These are phyloP conservation scores for Acronicta psi DNA, from an alignment of 2,888 invertebrate genomes.

Conservation along the genomic window DNA sequence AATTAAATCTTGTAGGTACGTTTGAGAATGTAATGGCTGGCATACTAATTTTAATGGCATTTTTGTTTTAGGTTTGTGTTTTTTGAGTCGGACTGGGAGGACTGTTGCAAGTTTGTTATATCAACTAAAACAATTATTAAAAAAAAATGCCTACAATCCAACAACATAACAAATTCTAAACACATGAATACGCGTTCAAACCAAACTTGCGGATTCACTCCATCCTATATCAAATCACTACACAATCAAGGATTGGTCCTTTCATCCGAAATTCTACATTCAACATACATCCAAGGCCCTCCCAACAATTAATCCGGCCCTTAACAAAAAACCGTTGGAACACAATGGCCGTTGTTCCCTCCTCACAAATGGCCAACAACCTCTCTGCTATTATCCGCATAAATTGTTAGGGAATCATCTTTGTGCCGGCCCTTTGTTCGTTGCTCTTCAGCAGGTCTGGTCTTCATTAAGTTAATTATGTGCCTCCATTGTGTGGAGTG, in stretches of 20 bases:
- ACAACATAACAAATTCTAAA: constrained; percentile 2
- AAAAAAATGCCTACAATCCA: neutral
- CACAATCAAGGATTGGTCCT: constrained; percentile 41
- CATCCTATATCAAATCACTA: constrained; percentile 43
- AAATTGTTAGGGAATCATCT: constrained; percentile 67
- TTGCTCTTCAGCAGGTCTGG: constrained; percentile 59
- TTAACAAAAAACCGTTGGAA: constrained; percentile 60
- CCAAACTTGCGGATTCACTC: constrained; percentile 23
- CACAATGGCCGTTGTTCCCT: constrained; percentile 59
- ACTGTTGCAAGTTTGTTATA: too few species aligned
- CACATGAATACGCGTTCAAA: constrained; percentile 26
- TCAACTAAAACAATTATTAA: too few species aligned
- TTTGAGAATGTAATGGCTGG: too few species aligned
- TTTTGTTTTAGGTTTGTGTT: too few species aligned
- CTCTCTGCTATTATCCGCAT: constrained; percentile 64
- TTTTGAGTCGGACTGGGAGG: too few species aligned
- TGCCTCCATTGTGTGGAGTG: constrained; percentile 54
- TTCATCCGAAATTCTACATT: constrained; percentile 47
- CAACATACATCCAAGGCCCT: constrained; percentile 54
- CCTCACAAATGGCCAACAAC: constrained; percentile 57
- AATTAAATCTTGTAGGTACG: neutral
- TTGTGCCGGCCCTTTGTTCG: constrained; percentile 62
- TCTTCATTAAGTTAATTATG: constrained; percentile 71
- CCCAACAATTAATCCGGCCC: constrained; percentile 60
- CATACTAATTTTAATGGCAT: too few species aligned